These are phyloP conservation scores for Xenopus borealis DNA, from an alignment of 2,113 vertebrate species.

Conservation along the genomic window DNA sequence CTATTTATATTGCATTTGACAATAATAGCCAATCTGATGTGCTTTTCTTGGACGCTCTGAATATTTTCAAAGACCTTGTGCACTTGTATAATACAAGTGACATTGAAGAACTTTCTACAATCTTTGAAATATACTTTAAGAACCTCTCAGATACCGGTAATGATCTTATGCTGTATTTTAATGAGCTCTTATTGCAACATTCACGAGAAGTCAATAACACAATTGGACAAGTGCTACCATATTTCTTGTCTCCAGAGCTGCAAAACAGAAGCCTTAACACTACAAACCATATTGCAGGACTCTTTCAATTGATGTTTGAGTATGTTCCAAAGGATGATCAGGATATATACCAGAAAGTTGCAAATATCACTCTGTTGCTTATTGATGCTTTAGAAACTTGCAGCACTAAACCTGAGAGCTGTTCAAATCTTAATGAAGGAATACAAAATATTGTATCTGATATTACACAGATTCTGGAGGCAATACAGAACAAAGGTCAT, in stretches of 20 bases:
- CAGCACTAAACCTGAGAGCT: background rate
- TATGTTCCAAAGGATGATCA: constrained; percentile 8
- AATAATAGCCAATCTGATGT: background rate
- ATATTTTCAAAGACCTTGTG: background rate
- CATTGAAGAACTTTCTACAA: background rate
- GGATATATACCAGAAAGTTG: constrained; percentile 3
- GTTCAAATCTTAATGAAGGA: constrained; percentile 1
- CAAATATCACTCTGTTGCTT: constrained; percentile 9
- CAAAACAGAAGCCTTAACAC: constrained; percentile 4
- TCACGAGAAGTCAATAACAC: background rate
- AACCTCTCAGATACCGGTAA: no score
- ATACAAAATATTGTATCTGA: constrained; percentile 13
- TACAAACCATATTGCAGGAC: background rate
- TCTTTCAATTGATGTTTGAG: constrained; percentile 1
- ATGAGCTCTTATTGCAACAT: background rate
- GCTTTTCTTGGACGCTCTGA: background rate
- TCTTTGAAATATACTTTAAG: background rate
- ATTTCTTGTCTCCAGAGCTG: constrained; percentile 6
- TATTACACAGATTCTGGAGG: constrained; percentile 6
- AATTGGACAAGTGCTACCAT: constrained; percentile 6
- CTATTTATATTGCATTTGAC: background rate
- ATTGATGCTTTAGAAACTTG: constrained; percentile 7
- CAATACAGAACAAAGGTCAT: constrained; percentile 13
- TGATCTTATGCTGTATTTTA: constrained; percentile 2
- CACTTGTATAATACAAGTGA: background rate